These are phyloP conservation scores for Coenobita brevimanus DNA, from an alignment of 1,140 invertebrate species.

Conservation along the genomic window DNA sequence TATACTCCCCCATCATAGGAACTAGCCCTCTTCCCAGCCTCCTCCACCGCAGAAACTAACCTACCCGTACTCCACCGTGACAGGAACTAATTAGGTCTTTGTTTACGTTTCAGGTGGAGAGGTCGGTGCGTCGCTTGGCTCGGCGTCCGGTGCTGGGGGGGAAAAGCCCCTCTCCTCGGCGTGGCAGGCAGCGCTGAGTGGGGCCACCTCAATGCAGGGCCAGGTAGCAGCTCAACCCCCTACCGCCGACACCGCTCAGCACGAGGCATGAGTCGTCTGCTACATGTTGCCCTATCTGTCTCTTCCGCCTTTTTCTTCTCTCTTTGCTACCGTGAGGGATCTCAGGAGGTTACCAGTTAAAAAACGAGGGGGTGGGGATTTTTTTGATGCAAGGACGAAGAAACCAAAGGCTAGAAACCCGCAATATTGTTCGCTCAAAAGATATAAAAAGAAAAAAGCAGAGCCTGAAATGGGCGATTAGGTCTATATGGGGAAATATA, in stretches of 20 bases:
- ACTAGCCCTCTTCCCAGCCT: too few species aligned
- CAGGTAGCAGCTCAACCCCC: conserved; percentile 43
- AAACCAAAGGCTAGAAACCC: too few species aligned
- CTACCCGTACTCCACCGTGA: not conserved
- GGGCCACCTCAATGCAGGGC: conserved; percentile 66
- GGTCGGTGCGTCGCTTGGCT: conserved; percentile 58
- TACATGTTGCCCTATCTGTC: not conserved
- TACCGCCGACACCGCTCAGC: conserved; percentile 55
- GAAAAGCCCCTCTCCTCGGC: conserved; percentile 74
- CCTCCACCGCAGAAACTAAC: not conserved
- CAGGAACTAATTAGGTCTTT: not conserved
- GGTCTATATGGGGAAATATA: too few species aligned
- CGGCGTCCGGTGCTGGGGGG: conserved; percentile 51
- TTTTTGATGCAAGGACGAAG: too few species aligned
- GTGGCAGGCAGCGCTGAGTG: conserved; percentile 74
- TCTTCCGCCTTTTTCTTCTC: not conserved
- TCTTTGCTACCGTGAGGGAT: not conserved
- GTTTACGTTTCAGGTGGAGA: conserved; percentile 52
- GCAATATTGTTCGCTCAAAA: too few species aligned
- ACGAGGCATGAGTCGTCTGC: conserved; percentile 52
- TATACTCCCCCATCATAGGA: not conserved
- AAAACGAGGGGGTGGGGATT: too few species aligned
- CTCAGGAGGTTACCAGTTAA: not conserved
- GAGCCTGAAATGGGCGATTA: too few species aligned
- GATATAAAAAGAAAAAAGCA: too few species aligned